Evolutionary conservation across 2,888 invertebrate genomes (phyloP), one percentile per base, ranked within the genome.

Genomic region (Selenia dentaria): DNA sequence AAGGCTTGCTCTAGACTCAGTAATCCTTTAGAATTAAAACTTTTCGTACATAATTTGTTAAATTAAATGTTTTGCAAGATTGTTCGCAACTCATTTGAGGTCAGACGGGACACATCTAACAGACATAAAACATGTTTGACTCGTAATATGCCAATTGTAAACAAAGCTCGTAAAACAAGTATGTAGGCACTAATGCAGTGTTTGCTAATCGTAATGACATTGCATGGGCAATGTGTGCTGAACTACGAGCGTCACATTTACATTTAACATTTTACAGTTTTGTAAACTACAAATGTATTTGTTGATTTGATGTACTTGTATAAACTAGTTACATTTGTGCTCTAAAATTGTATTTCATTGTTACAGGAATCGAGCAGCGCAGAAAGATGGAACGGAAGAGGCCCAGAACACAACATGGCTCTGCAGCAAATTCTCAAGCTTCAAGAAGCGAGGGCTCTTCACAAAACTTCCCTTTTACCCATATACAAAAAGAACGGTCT

Each of bases 361-460:
- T 92, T 92, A 2, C 92, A 97, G 96, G 96, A 96, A 91, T 93
- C 94, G 67, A 93, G 94, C 80, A 93, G 95, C 74, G 92, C 97
- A 84, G 96, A 97, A 92, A 94, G 95, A 92, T 97, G 97, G 97
- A 94, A 94, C 71, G 95, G 97, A 76, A 95, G 96, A 78, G 95
- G 95, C 66, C 96, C 97, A 79, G 97, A 98, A 88, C 97, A 98
- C 91, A 96, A 95, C 76, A 92, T 97, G 88, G 96, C 97, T 63
- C 92, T 98, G 61, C 97, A 97, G 82, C 97, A 98, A 89, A 97
- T 98, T 82, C 94, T 97, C 68, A 93, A 97, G 68, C 96, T 97
- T 70, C 96, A 96, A 71, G 97, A 97, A 91, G 97, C 97, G 52
- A 94, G 96, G 79, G 95, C 96, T 64, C 74, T 87, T 8, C 86